phyloP scores from a whole-genome alignment of 2,113 vertebrate species.

The Anhinga rufa region DNA sequence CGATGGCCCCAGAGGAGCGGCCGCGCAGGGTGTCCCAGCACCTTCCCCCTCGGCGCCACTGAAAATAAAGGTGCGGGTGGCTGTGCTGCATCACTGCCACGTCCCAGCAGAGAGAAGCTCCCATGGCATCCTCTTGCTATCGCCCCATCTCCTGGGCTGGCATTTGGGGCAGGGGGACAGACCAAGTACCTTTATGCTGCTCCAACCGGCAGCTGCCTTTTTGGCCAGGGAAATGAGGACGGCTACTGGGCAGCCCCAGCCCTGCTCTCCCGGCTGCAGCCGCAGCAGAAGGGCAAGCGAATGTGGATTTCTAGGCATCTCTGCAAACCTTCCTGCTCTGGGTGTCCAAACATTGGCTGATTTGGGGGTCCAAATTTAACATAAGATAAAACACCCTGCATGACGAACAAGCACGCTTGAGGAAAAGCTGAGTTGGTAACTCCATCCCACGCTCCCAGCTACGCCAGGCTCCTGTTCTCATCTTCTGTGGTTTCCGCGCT shows the following conservation, averaged over 20 bases:
- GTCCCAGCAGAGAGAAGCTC: accelerated
- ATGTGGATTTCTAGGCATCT: neutral
- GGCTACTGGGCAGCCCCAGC: accelerated
- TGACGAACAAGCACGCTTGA: neutral
- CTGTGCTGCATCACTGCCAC: accelerated
- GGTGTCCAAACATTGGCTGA: neutral
- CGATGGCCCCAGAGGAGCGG: accelerated
- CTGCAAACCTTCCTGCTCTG: neutral
- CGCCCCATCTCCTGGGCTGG: accelerated
- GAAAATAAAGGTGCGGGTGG: accelerated
- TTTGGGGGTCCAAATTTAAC: neutral
- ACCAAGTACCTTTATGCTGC: neutral
- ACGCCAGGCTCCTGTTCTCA: neutral
- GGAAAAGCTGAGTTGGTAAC: neutral
- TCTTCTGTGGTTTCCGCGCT: neutral
- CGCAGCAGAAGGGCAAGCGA: neutral
- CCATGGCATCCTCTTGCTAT: neutral
- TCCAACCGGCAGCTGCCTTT: neutral
- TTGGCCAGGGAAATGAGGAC: neutral
- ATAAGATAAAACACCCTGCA: accelerated
- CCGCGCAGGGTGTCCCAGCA: accelerated
- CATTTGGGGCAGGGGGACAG: neutral
- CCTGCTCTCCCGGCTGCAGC: accelerated
- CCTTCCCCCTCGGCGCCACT: accelerated
- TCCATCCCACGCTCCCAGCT: neutral